These are phyloP conservation scores for Nothoprocta perdicaria DNA, from an alignment of 2,113 vertebrate species.

Conservation along the genomic window DNA sequence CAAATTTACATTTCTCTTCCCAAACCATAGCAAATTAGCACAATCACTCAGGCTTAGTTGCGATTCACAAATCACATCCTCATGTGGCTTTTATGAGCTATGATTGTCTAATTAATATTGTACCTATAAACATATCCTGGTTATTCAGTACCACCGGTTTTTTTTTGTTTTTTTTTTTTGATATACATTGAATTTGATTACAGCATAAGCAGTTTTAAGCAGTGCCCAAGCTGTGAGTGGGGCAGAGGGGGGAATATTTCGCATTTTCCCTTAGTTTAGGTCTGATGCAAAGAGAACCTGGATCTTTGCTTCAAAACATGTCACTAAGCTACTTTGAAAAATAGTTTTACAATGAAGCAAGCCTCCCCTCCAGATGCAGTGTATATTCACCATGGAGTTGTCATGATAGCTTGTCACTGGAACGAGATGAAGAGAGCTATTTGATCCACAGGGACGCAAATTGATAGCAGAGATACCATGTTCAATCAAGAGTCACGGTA, in stretches of 20 bases:
- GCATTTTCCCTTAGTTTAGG: neutral
- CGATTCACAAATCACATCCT: constrained; percentile 65
- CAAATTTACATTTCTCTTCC: constrained; percentile 48
- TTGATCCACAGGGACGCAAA: constrained; percentile 54
- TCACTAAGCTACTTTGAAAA: constrained; percentile 35
- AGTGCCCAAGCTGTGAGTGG: neutral
- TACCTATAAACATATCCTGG: constrained; percentile 58
- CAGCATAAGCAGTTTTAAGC: neutral
- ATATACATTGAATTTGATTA: constrained; percentile 66
- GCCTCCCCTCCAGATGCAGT: neutral
- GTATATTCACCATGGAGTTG: constrained; percentile 7
- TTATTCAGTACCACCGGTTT: constrained; percentile 38
- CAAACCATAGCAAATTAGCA: constrained; percentile 59
- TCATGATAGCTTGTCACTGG: constrained; percentile 24
- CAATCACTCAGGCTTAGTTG: constrained; percentile 55
- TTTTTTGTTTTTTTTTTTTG: constrained; percentile 47
- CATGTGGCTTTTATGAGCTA: constrained; percentile 53
- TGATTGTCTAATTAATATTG: constrained; percentile 74
- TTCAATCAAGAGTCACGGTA: neutral
- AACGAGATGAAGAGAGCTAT: constrained; percentile 47
- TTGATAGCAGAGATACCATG: constrained; percentile 13
- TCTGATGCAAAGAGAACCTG: neutral
- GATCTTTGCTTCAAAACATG: neutral
- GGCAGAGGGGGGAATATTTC: neutral
- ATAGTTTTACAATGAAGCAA: neutral